Base-by-base conservation (phyloP, 2,113 vertebrate genomes). In the Charina bottae region DNA sequence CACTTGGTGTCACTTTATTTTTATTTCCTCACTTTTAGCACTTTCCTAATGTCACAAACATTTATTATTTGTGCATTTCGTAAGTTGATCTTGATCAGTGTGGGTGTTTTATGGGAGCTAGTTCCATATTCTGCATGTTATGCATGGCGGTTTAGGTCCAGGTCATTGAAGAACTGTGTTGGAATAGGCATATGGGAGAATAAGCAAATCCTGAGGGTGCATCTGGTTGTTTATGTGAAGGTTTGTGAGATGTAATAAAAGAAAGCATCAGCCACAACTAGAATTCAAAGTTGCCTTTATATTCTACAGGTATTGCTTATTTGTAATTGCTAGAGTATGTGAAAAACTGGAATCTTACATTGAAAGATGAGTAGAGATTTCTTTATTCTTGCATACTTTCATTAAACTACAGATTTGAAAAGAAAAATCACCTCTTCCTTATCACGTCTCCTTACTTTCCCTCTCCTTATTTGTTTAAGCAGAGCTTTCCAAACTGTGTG, bases 1-100 rank as follows among this genome's bases (percentile, higher is more conserved):
- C 97, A 33, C 95, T 92, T 93, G 96, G 95, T 95, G 96, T 95
- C 97, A 96, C 96, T 93, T 87, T 96, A 93, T 93, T 91, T 88
- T 94, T 72, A 90, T 72, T 23, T 28, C 21, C 93, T 89, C 37
- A 4, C 1, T 21, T 87, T 90, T 93, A 33, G 12, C 85, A 90
- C 68, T 49, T 87, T 56, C 68, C 6, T 6, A 0, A 53, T 58
- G 78, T 17, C 49, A 88, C 84, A 83, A 89, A 37, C 56, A 94
- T 2, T 1, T 90, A 0, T 94, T 84, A 26, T 60, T 85, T 94
- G 64, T n/a, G 90, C 96, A 37, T 0, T 0, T 92, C 15, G 93
- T 93, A 7, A 55, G 85, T 92, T 89, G 37, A 59, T 89, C 87
- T 93, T 92, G 26, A 87, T 95, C 88, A 83, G 33, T 64, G 13